Percentiles rank a stretch among this genome's conserved stretches.
phyloP scores from a whole-genome alignment of 2,113 vertebrate species.

The Cyanoliseus patagonus region DNA sequence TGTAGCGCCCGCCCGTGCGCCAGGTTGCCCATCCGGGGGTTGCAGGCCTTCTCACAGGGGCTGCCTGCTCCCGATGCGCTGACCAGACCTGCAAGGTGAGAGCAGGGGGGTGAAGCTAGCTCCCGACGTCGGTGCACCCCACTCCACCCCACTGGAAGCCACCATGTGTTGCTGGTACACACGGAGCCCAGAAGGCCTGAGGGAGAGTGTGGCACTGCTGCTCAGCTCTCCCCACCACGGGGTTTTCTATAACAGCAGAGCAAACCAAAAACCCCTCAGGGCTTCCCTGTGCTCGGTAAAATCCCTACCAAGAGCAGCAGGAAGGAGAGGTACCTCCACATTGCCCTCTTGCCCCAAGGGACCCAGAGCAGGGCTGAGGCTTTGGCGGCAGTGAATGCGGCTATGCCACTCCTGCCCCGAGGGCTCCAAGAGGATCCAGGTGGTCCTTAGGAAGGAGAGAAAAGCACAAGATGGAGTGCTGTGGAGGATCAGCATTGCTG shows the following conservation, averaged over 20 bases:
- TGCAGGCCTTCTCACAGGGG: conserved; percentile 90
- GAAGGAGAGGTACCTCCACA: background rate
- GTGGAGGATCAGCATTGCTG: accelerated
- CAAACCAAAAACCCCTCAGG: background rate
- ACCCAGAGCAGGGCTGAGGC: background rate
- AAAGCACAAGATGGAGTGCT: background rate
- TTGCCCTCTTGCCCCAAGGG: accelerated
- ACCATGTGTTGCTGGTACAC: accelerated
- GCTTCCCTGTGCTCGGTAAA: background rate
- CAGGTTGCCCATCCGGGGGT: conserved; percentile 94
- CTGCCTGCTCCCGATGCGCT: conserved; percentile 60
- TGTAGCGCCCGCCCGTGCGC: conserved; percentile 84
- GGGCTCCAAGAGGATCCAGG: background rate
- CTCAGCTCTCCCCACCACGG: background rate
- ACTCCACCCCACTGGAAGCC: background rate
- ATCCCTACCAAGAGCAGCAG: background rate
- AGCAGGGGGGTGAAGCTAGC: background rate
- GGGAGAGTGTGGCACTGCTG: accelerated
- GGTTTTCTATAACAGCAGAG: background rate
- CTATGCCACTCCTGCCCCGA: accelerated
- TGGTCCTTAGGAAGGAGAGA: background rate
- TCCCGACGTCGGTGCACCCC: accelerated
- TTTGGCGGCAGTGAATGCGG: accelerated
- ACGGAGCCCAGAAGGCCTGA: accelerated
- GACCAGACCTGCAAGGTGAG: conserved; percentile 68